Evolutionary conservation across 2,797 vertebrate genomes (phyloP).

Genomic region (Melopsittacus undulatus): DNA sequence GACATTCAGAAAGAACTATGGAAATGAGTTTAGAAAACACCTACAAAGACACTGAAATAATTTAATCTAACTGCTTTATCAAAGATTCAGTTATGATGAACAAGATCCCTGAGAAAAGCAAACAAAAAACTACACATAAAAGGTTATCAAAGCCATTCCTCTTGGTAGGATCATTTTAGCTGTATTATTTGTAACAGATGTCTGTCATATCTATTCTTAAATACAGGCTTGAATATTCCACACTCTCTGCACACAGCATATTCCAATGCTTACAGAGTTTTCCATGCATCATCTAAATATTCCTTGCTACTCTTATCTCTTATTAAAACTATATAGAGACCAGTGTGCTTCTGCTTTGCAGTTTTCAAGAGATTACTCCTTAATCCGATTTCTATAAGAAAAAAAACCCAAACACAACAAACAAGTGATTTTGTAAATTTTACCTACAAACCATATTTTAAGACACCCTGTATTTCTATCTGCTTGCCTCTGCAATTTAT

Average conservation of each 20-base stretch:
- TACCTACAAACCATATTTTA: background rate
- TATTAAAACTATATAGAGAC: background rate
- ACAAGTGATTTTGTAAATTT: background rate
- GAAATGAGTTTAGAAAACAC: constrained; percentile 3
- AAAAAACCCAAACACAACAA: background rate
- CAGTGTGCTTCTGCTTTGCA: background rate
- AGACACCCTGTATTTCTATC: background rate
- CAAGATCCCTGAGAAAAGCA: constrained; percentile 6
- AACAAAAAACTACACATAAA: constrained; percentile 17
- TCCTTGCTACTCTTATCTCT: background rate
- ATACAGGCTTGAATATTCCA: background rate
- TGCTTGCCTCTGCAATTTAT: background rate
- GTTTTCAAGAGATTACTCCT: background rate
- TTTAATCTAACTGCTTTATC: background rate
- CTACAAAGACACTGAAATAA: background rate
- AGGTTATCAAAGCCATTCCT: background rate
- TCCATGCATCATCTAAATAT: background rate
- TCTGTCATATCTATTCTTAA: background rate
- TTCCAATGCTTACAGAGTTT: background rate
- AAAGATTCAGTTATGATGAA: background rate
- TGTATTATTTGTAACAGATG: background rate
- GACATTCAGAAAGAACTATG: background rate
- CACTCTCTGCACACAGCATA: background rate
- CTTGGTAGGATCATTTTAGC: background rate
- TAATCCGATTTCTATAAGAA: background rate